Evolutionary conservation across 2,797 vertebrate genomes (phyloP).

Genomic region (Bovichtus diacanthus): DNA sequence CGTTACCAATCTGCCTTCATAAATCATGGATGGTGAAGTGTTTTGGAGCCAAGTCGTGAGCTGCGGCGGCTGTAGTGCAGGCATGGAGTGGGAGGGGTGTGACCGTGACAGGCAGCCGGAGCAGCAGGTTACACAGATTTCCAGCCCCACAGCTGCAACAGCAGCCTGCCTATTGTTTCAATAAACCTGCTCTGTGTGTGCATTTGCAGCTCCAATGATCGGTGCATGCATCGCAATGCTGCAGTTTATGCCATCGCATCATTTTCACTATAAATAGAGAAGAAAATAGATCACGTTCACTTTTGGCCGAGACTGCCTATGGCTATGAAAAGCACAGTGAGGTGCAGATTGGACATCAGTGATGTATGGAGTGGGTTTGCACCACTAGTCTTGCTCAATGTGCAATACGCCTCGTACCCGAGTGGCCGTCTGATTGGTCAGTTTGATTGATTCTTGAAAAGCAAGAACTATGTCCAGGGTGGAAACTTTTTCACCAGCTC

Average conservation of each 20-base stretch:
- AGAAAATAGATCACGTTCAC: slow-evolving; percentile 60
- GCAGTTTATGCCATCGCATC: slow-evolving; percentile 37
- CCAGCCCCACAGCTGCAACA: slow-evolving; percentile 39
- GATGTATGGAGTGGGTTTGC: slow-evolving; percentile 49
- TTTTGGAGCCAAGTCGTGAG: slow-evolving; percentile 57
- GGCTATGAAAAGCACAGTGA: slow-evolving; percentile 57
- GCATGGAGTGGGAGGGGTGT: slow-evolving; percentile 74
- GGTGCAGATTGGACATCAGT: slow-evolving; percentile 38
- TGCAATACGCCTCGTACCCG: slow-evolving; percentile 11
- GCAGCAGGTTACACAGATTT: slow-evolving; percentile 62
- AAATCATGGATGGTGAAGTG: slow-evolving; percentile 31
- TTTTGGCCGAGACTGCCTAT: slow-evolving; percentile 50
- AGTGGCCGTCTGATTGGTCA: too few relatives aligned
- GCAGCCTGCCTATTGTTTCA: slow-evolving; percentile 49
- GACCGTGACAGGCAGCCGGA: slow-evolving; percentile 75
- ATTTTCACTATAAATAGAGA: slow-evolving; percentile 63
- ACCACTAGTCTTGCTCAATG: slow-evolving; percentile 31
- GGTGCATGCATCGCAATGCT: slow-evolving; percentile 4
- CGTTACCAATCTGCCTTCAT: slow-evolving; percentile 13
- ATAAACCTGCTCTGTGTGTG: slow-evolving; percentile 32
- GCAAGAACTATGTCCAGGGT: not conserved
- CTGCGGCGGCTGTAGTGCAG: slow-evolving; percentile 52
- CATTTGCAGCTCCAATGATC: not conserved
- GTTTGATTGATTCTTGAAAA: slow-evolving; percentile 10
- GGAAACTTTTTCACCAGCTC: not conserved